These are phyloP conservation scores for Cyprinodon diabolis DNA, from an alignment of 2,797 vertebrate genomes.

Conservation along the genomic window DNA sequence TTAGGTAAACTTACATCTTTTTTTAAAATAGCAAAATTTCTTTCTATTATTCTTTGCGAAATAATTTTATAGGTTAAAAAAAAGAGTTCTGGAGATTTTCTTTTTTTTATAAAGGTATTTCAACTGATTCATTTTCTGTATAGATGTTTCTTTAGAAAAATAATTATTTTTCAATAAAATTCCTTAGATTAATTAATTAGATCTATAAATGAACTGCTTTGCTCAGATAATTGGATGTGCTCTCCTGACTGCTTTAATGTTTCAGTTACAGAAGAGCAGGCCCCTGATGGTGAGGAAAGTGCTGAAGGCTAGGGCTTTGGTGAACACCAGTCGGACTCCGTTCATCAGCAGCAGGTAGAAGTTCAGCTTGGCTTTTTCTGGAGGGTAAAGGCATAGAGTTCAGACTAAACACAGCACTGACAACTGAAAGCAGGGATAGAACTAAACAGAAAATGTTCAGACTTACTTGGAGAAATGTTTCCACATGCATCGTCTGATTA, in stretches of 20 bases:
- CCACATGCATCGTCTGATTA: conserved; percentile 3
- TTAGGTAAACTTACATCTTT: neutral
- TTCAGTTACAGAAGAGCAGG: conserved; percentile 36
- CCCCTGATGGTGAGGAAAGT: conserved; percentile 68
- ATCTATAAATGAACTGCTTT: neutral
- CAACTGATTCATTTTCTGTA: too few species aligned
- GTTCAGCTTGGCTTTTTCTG: conserved; percentile 58
- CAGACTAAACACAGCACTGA: neutral
- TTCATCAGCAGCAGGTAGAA: conserved; percentile 62
- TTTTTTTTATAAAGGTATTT: too few species aligned
- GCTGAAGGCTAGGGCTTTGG: conserved; percentile 70
- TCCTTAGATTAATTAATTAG: neutral
- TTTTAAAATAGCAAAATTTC: too few species aligned
- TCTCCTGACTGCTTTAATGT: neutral
- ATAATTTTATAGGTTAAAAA: too few species aligned
- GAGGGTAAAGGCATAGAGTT: neutral
- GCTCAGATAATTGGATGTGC: neutral
- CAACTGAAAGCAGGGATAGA: neutral
- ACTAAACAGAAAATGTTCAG: neutral
- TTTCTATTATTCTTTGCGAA: too few species aligned
- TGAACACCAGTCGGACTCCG: conserved; percentile 66
- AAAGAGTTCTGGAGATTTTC: too few species aligned
- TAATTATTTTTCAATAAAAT: too few species aligned
- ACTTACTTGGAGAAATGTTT: conserved; percentile 31
- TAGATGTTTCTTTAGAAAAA: too few species aligned